Evolutionary conservation across 2,888 invertebrate species (phyloP), one percentile per base, ranked within the genome.

Genomic region (Furcula furcula): DNA sequence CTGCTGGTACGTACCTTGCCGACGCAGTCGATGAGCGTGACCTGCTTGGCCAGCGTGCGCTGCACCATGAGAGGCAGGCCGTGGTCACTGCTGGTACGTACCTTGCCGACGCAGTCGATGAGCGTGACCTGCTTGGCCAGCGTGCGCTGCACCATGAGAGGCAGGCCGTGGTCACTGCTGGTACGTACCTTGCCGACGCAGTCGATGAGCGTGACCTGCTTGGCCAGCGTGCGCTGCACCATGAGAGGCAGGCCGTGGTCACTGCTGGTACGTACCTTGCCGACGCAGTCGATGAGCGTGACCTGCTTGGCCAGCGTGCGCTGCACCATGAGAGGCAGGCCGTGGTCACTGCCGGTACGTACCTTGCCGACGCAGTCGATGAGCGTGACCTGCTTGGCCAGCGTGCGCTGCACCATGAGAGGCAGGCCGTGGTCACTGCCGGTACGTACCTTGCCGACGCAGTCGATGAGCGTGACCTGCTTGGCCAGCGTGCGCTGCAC

Each of bases 301-400:
- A 98, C 96, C 80, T 98, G 97, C 74, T 97, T 95, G 25, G 98
- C 97, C 22, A 98, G 86, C 0, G 98, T 98, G 37, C 97, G 90
- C 79, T 98, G 98, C 60, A 98, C 96, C 61, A 98, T 90, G 40
- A 98, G 89, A 1, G 98, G 98, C 55, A 98, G 87, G 1, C 98
- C 98, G 16, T n/a, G n/a, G n/a, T n/a, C n/a, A n/a, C n/a, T n/a
- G n/a, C n/a, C n/a, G n/a, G n/a, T n/a, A 5, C 2, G 25, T 44
- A 83, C 84, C 78, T 94, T 95, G 9, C 97, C 97, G 29, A 97
- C 95, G 55, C 96, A 94, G 58, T 96, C 95, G 0, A 92, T 90
- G 15, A 98, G 90, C 0, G 95, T 92, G 34, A 98, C 96, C 80
- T 98, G 97, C 74, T 97, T 95, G 25, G 98, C 97, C 22, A 98